Evolutionary conservation across 2,113 vertebrate genomes (phyloP).

Genomic region (Vidua macroura): DNA sequence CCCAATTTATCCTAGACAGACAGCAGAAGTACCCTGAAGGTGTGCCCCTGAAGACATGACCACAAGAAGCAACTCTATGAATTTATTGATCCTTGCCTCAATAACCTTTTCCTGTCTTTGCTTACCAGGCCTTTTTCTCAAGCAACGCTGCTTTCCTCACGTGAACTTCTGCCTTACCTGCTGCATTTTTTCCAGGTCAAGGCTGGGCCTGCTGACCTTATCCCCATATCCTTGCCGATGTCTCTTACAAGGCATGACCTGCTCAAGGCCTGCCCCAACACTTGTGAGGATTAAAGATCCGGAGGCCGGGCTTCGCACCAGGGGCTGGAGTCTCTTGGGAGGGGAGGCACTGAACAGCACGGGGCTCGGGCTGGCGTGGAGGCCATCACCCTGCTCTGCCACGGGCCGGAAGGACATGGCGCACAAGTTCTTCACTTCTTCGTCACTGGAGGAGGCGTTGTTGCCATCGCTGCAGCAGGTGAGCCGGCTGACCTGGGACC

Average conservation of each 20-base stretch:
- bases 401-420: slow-evolving; percentile 57
- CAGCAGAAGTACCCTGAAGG: background rate
- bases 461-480: slow-evolving; percentile 69
- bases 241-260: slow-evolving; percentile 84
- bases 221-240: slow-evolving; percentile 79
- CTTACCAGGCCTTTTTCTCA: background rate
- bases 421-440: slow-evolving; percentile 88
- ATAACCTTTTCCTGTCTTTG: background rate
- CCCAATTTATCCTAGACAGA: background rate
- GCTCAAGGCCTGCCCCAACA: slow-evolving; percentile 77
- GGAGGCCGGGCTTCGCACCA: slow-evolving; percentile 70
- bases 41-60: background rate
- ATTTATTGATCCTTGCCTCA: background rate
- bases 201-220: slow-evolving; percentile 84
- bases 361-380: slow-evolving; percentile 77
- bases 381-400: slow-evolving; percentile 38
- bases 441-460: slow-evolving; percentile 87
- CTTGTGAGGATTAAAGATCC: slow-evolving; percentile 79
- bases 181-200: slow-evolving; percentile 94
- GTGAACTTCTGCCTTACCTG: slow-evolving; percentile 74
- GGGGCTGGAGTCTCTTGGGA: slow-evolving; percentile 82
- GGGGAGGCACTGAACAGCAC: slow-evolving; percentile 90
- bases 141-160: background rate
- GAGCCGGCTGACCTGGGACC: slow-evolving; percentile 74
- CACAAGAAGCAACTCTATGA: background rate